A percentile compares a stretch with the other conserved stretches of the same genome.
These are phyloP conservation scores for Stigmatopora nigra DNA, from an alignment of 2,113 vertebrate genomes.

Conservation along the genomic window DNA sequence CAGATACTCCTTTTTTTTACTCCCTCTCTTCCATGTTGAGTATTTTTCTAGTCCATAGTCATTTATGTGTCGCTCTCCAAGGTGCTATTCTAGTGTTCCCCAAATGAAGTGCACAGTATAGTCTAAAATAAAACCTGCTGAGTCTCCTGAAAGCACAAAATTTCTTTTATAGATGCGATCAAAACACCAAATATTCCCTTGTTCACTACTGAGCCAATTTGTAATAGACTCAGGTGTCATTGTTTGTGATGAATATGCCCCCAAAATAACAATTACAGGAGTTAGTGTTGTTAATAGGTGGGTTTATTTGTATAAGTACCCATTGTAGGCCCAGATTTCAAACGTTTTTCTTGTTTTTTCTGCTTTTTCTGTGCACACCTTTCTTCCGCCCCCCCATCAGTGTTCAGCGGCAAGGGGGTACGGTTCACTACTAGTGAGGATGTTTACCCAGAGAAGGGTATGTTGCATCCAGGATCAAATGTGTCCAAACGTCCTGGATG, in stretches of 20 bases:
- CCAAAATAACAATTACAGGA: too few relatives aligned
- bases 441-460: conserved; percentile 99
- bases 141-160: conserved; percentile 29
- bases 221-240: conserved; percentile 20
- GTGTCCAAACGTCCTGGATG: conserved; percentile 48
- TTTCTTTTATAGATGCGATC: conserved; percentile 35
- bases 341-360: conserved; percentile 40
- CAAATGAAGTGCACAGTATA: conserved; percentile 11
- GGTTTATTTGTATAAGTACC: background rate
- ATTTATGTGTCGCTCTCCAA: background rate
- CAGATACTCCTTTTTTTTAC: conserved; percentile 7
- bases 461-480: conserved; percentile 64
- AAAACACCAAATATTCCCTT: conserved; percentile 27
- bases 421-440: conserved; percentile 99
- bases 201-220: conserved; percentile 24
- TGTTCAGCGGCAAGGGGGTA: conserved; percentile 97
- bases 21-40: background rate
- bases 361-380: conserved; percentile 50
- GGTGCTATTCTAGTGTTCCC: conserved; percentile 10
- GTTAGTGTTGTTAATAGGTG: background rate
- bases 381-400: conserved; percentile 68
- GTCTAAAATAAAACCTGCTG: conserved; percentile 15
- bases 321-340: background rate
- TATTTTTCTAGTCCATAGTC: conserved; percentile 9
- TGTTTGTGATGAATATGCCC: too few relatives aligned